Evolutionary conservation across 2,888 invertebrate species (phyloP).

Genomic region (Diadegma fenestrale): DNA sequence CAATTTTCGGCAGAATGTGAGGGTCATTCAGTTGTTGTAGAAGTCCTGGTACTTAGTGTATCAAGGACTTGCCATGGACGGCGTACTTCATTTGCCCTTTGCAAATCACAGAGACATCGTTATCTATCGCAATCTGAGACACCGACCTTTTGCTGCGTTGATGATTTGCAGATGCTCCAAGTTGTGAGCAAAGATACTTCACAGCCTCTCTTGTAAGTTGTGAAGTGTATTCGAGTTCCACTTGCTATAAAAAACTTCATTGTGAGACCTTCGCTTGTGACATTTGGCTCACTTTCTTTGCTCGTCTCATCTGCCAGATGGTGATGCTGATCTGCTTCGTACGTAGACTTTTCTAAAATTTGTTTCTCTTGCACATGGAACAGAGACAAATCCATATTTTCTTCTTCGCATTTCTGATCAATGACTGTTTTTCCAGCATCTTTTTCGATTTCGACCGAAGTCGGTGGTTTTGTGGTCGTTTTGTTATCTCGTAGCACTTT

Average conservation of each 20-base stretch:
- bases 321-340: slow-evolving; percentile 1
- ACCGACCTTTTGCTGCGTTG: not conserved
- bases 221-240: not conserved
- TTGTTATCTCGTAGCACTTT: not conserved
- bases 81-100: slow-evolving; percentile 11
- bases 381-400: not conserved
- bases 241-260: not conserved
- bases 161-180: not conserved
- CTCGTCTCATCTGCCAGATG: not conserved
- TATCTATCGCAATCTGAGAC: not conserved
- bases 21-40: not conserved
- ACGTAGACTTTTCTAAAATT: not conserved
- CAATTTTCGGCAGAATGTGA: not conserved
- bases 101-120: not conserved
- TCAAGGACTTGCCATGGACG: not conserved
- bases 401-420: not conserved
- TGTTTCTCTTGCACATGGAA: not conserved
- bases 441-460: not conserved
- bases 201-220: not conserved
- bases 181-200: not conserved
- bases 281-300: not conserved
- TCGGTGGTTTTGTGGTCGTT: too few species aligned
- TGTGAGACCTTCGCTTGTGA: not conserved
- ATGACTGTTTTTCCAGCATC: not conserved
- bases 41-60: not conserved